Conservation (phyloP, 2,113 vertebrate species). For the Nycticorax nycticorax region DNA sequence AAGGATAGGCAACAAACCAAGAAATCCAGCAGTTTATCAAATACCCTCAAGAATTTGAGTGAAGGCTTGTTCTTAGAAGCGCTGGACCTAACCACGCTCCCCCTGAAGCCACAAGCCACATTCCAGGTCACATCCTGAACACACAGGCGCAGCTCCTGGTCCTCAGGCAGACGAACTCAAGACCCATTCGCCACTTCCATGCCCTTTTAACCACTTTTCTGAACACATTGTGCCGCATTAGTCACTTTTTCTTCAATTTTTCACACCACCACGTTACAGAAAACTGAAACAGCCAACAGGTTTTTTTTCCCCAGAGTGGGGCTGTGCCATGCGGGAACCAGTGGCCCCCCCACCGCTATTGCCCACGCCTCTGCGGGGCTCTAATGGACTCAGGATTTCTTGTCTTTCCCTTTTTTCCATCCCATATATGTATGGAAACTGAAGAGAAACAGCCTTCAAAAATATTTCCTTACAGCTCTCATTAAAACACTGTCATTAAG, state of each 20-base stretch:
- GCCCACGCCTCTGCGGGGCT: background rate
- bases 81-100: accelerated
- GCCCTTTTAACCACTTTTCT: accelerated
- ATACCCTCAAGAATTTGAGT: accelerated
- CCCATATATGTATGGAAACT: background rate
- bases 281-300: accelerated
- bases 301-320: background rate
- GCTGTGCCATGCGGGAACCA: accelerated
- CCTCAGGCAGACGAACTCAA: background rate
- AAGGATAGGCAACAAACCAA: background rate
- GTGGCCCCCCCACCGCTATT: background rate
- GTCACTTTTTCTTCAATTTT: background rate
- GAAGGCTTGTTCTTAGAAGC: background rate
- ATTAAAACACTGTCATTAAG: background rate
- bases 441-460: background rate
- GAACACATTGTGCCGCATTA: accelerated
- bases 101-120: background rate
- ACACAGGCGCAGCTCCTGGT: background rate
- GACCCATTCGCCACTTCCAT: background rate
- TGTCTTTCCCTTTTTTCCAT: background rate
- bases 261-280: background rate
- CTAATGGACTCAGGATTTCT: background rate
- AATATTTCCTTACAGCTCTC: background rate
- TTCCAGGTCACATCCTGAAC: background rate
- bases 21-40: background rate